A percentile compares a stretch with the other conserved stretches of the same genome.
phyloP scores from a whole-genome alignment of 2,113 vertebrate genomes.

The Sinocyclocheilus grahami region DNA sequence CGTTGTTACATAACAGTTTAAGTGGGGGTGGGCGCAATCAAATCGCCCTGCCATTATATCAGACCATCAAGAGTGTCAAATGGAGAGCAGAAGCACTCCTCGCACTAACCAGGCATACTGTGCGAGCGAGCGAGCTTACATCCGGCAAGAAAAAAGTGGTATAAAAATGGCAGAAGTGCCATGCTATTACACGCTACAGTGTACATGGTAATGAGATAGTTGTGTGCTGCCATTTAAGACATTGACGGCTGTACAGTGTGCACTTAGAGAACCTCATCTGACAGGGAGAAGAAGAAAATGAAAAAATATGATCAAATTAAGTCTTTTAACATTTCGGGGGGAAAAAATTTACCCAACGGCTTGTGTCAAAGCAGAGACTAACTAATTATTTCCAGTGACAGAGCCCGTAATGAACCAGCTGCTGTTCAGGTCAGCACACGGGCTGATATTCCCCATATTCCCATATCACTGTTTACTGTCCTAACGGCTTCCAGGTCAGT shows the following conservation, averaged over 20 bases:
- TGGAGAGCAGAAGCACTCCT: conserved; percentile 18
- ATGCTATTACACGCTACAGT: conserved; percentile 36
- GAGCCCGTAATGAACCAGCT: conserved; percentile 25
- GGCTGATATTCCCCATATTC: conserved; percentile 12
- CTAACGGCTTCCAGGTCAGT: conserved; percentile 30
- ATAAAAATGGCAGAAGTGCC: conserved; percentile 33
- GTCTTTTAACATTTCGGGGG: not conserved
- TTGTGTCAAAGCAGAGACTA: conserved; percentile 71
- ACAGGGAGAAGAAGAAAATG: not conserved
- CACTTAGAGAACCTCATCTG: not conserved
- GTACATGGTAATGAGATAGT: conserved; percentile 47
- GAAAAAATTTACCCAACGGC: conserved; percentile 48
- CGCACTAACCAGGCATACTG: conserved; percentile 4
- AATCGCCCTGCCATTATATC: conserved; percentile 41
- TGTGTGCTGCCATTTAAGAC: conserved; percentile 31
- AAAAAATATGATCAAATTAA: conserved; percentile 12
- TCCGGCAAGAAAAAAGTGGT: not conserved
- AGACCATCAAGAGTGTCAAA: conserved; percentile 30
- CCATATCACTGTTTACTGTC: not conserved
- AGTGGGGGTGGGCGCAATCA: conserved; percentile 18
- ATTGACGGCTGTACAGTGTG: not conserved
- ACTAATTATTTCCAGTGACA: conserved; percentile 60
- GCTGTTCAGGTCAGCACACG: conserved; percentile 26
- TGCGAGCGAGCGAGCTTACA: not conserved
- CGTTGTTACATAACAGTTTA: conserved; percentile 43